Conservation (phyloP, 2,113 vertebrate species). For the Centropus unirufus region DNA sequence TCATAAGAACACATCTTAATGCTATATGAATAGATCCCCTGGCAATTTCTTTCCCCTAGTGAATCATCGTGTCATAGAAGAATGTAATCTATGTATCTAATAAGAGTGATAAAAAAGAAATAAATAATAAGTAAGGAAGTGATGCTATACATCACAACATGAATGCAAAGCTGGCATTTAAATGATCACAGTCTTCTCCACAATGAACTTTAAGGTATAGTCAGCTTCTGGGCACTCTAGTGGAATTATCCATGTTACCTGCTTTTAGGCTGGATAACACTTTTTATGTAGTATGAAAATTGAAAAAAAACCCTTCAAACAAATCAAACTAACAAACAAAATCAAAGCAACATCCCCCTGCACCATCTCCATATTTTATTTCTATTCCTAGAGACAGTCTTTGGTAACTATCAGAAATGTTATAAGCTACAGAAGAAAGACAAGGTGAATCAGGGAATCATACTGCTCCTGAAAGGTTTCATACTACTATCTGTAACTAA, state of each 20-base stretch:
- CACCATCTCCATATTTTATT: background rate
- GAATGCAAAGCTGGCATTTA: background rate
- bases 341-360: too few relatives aligned
- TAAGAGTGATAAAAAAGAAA: background rate
- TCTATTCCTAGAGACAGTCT: background rate
- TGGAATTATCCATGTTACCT: background rate
- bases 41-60: background rate
- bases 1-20: background rate
- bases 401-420: background rate
- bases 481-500: background rate
- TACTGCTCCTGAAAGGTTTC: background rate
- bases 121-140: too few relatives aligned
- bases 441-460: background rate
- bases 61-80: background rate
- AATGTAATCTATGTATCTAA: background rate
- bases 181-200: background rate
- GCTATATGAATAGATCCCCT: background rate
- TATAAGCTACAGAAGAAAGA: background rate
- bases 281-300: background rate
- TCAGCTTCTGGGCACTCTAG: background rate
- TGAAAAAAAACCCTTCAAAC: background rate
- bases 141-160: background rate
- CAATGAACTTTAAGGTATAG: background rate
- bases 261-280: background rate
- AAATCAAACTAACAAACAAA: background rate